Base-by-base conservation (phyloP, 2,888 invertebrate species). In the Apotomis turbidana region DNA sequence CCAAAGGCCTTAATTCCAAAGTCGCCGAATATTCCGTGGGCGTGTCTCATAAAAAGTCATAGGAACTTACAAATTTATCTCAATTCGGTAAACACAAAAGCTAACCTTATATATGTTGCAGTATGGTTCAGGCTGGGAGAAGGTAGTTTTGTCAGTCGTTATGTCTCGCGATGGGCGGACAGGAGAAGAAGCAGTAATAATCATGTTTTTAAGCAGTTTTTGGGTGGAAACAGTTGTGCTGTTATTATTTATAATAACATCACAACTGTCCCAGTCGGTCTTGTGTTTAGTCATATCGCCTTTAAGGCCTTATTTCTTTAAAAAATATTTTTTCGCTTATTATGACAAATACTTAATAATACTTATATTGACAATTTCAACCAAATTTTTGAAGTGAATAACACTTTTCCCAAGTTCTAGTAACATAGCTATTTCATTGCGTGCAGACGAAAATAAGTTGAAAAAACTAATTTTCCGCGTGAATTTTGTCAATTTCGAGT, bases 121-220 rank as follows among this genome's bases (percentile, higher is more conserved):
- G 62, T 61, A 41, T 5, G 63, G 36, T 76, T 79, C 71, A 66
- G 75, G 27, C 27, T 80, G 73, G 81, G 76, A 76, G 77, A 79
- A 67, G 44, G 66, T 80, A 82, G 80, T 84, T 78, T 78, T 82
- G 82, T 85, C 82, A 83, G 80, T 85, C 84, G 81, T 81, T 78
- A 72, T 84, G 85, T 83, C 82, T 81, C 79, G 75, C 71, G 71
- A 82, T 84, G 88, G 89, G 87, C 87, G 88, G 87, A 85, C 84
- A 79, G 77, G 74, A 77, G 80, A 81, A 83, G 82, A 78, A 83
- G 79, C 83, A 80, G 79, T 79, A 81, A 80, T 82, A 81, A 80
- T 76, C 75, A 69, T 76, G 73, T 74, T 74, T 76, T 73, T 64
- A 54, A n/a, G 36, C 44, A 44, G 58, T 62, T 70, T 73, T 71